A percentile compares a stretch with the other conserved stretches of the same genome.
Evolutionary conservation across 2,797 vertebrate species (phyloP).

Genomic region (Heterohyrax brucei): DNA sequence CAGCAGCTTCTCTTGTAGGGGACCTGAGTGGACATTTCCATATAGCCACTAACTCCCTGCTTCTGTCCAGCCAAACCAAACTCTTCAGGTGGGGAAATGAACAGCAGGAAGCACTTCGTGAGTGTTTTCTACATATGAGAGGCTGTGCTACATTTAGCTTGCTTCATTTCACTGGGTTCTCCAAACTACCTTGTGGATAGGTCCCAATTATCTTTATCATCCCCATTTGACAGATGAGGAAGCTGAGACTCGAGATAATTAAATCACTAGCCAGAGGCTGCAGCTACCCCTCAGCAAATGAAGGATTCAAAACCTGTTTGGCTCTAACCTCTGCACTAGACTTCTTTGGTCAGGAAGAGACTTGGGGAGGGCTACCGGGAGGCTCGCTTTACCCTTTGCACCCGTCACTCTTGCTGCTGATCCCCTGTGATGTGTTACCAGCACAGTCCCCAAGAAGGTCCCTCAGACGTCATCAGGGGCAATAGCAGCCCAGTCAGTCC

Average conservation of each 20-base stretch:
- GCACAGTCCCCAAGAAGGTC: background rate
- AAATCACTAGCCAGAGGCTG: background rate
- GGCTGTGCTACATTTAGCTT: background rate
- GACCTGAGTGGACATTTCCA: background rate
- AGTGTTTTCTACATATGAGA: background rate
- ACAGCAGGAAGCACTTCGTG: background rate
- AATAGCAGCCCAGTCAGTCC: background rate
- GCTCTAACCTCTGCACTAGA: background rate
- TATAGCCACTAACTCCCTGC: background rate
- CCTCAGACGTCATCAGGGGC: background rate
- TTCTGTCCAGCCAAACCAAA: no score
- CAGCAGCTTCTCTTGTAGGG: background rate
- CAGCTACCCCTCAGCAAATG: background rate
- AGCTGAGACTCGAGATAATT: background rate
- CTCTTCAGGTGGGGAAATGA: background rate
- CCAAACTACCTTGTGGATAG: background rate
- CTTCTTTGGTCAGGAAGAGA: background rate
- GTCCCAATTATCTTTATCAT: accelerated
- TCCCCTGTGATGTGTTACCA: background rate
- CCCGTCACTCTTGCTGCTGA: background rate
- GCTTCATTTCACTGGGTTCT: background rate
- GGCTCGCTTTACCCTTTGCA: background rate
- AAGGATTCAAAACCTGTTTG: background rate
- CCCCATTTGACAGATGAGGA: background rate
- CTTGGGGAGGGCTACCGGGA: no score